Percentiles rank a stretch among this genome's conserved stretches.
Evolutionary conservation across 2,797 vertebrate genomes (phyloP).

Genomic region (Geotrypetes seraphini): DNA sequence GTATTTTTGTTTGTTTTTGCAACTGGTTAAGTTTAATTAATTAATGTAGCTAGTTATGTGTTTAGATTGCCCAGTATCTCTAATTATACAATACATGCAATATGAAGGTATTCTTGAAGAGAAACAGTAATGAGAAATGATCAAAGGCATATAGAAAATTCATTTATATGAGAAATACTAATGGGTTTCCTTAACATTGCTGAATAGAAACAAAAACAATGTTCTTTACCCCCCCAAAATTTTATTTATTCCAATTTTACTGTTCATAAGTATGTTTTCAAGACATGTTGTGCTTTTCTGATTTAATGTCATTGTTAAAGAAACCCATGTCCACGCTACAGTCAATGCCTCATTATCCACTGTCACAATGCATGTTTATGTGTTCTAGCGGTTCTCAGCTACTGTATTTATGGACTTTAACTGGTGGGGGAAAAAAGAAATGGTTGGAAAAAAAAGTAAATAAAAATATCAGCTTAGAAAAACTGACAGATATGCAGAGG

Average conservation of each 20-base stretch:
- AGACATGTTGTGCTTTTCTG: conserved; percentile 1
- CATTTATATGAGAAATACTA: conserved; percentile 19
- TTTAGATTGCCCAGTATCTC: too few relatives aligned
- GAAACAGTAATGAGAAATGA: too few relatives aligned
- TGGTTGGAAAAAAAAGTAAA: conserved; percentile 59
- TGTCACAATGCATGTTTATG: conserved; percentile 23
- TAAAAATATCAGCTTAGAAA: conserved; percentile 57
- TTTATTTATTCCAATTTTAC: too few relatives aligned
- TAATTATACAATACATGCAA: too few relatives aligned
- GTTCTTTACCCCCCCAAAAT: too few relatives aligned
- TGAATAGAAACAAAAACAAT: conserved; percentile 5
- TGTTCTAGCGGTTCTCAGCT: conserved; percentile 49
- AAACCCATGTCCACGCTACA: conserved; percentile 4
- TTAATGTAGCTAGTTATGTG: too few relatives aligned
- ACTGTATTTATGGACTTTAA: conserved; percentile 74
- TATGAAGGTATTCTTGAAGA: too few relatives aligned
- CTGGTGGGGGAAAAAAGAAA: conserved; percentile 64
- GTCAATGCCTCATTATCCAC: conserved; percentile 13
- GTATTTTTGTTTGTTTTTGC: too few relatives aligned
- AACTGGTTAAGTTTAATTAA: too few relatives aligned
- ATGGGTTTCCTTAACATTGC: conserved; percentile 6
- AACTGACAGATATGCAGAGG: conserved; percentile 70
- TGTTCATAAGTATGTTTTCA: background rate
- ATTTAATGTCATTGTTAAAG: conserved; percentile 6
- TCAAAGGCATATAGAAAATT: too few relatives aligned